Base-by-base conservation (phyloP, 37 sponge, comb jelly and placozoan genomes). In the Beroe ovata region DNA sequence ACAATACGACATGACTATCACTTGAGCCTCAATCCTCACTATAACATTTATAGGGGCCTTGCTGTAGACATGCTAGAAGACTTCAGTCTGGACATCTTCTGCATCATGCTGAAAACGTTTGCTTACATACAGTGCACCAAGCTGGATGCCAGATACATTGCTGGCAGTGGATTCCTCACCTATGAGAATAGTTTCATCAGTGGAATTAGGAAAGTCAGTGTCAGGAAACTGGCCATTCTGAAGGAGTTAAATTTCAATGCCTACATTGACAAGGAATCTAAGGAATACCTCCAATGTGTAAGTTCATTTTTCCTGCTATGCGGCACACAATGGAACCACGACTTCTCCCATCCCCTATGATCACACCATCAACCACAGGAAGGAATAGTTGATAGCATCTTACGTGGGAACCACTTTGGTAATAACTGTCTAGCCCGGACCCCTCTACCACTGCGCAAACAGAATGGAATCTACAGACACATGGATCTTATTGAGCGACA, bases 41-140 rank as follows among this genome's bases (percentile, higher is more conserved):
- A n/a, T n/a, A n/a, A n/a, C n/a, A n/a, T n/a, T 62, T 40, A 21
- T 54, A 77, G 84, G 84, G 54, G 47, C 8, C 54, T 77, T 21
- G 84, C 84, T 77, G 54, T 77, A 1, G 84, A 77, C 54, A 77
- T 77, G 84, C 28, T 77, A 23, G 84, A 77, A 23, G 84, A 77
- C 28, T 77, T 26, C 84, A 41, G 84, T 41, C 26, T 20, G 20
- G 84, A 77, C 23, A 77, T 77, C 41, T 39, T 77, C 11, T n/a
- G 33, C 84, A 77, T 77, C 36, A 77, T 77, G 84, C 23, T 41
- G 54, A 21, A 77, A 36, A 20, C 36, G 0, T 77, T 33, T 42
- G 84, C 47, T 40, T 25, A 62, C 63, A 66, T 66, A 11, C 69
- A 66, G 69, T 47, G 54, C 11, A 47, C 54, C 54, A 47, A 47